These are phyloP conservation scores for Diadromus collaris DNA, from an alignment of 2,888 invertebrate species.

Conservation along the genomic window DNA sequence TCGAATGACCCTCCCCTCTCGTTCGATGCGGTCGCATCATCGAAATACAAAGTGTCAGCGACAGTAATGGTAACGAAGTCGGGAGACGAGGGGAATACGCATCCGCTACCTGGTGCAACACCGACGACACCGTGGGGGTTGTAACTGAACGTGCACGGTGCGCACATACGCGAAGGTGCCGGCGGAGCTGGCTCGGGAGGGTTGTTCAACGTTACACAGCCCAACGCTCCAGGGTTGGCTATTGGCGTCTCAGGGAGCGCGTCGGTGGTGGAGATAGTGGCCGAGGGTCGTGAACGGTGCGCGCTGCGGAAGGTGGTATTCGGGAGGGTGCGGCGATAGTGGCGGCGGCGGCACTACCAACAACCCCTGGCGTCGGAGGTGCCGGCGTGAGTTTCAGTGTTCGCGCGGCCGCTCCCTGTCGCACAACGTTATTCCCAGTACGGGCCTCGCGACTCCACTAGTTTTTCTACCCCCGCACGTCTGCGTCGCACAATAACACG, in stretches of 20 bases:
- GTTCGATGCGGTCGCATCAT: neutral
- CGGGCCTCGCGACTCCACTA: conserved; percentile 20
- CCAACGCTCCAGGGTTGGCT: conserved; percentile 28
- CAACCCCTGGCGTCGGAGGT: conserved; percentile 59
- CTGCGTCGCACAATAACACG: conserved; percentile 10
- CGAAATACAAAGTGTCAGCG: conserved; percentile 8
- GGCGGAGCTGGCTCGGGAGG: conserved; percentile 38
- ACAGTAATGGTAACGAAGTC: conserved; percentile 6
- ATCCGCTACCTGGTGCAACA: conserved; percentile 53
- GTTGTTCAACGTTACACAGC: conserved; percentile 40
- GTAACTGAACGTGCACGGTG: conserved; percentile 24
- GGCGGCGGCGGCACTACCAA: conserved; percentile 67
- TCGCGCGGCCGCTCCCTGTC: conserved; percentile 79
- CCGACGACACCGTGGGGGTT: conserved; percentile 46
- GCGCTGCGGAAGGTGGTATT: conserved; percentile 57
- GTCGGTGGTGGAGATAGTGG: conserved; percentile 57
- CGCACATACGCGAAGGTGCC: conserved; percentile 30
- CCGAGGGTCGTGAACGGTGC: conserved; percentile 59
- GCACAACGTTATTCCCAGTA: conserved; percentile 66
- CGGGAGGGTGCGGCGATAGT: conserved; percentile 62
- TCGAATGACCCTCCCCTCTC: neutral
- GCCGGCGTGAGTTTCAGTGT: conserved; percentile 76
- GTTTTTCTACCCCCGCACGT: conserved; percentile 13
- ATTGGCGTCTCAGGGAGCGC: conserved; percentile 47
- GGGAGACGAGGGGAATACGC: conserved; percentile 34